Evolutionary conservation across 2,797 vertebrate species (phyloP), one percentile per base, ranked within the genome.

Genomic region (Pipistrellus kuhlii): DNA sequence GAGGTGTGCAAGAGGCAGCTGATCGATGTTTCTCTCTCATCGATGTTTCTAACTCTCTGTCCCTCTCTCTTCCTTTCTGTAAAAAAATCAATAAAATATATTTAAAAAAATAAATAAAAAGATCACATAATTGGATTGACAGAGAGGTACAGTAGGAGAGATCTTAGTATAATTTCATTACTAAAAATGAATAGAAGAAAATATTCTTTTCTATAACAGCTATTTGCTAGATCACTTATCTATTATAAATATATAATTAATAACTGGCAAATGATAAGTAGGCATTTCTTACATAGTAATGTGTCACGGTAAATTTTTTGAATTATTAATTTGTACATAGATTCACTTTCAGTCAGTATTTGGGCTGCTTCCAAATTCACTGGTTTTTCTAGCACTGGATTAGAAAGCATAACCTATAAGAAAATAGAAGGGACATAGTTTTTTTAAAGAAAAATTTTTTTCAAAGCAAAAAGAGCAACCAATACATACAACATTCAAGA

Each of bases 331-430:
- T 35, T 93, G 4, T 93, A 97, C 1, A 44, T 8, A 59, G 51
- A 13, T 25, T n/a, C 48, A 7, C 75, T 66, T 14, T 2, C 82
- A 59, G 30, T 46, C 85, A 97, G 25, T n/a, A 95, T 72, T 76
- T 92, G 41, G 41, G 95, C 95, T 72, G 96, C 92, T 4, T 97
- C 96, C 46, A 76, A 0, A 15, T 96, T 97, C 44, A 94, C 96
- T 57, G 97, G 64, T 13, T 97, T 97, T 90, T 97, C 92, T 94
- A 90, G 8, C 18, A 59, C 64, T 23, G 97, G 96, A 15, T 98
- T 97, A 92, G 97, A 98, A 89, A 98, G 95, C 96, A 97, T 95
- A 86, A 94, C 95, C 98, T 98, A 35, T 32, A 94, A 25, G 64
- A 93, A 88, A 96, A 92, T 1, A 95, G 21, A 93, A 0, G 71